Percentiles rank a stretch among this genome's conserved stretches.
phyloP scores from a whole-genome alignment of 1,140 invertebrate genomes.

The Lepidotrigona ventralis region DNA sequence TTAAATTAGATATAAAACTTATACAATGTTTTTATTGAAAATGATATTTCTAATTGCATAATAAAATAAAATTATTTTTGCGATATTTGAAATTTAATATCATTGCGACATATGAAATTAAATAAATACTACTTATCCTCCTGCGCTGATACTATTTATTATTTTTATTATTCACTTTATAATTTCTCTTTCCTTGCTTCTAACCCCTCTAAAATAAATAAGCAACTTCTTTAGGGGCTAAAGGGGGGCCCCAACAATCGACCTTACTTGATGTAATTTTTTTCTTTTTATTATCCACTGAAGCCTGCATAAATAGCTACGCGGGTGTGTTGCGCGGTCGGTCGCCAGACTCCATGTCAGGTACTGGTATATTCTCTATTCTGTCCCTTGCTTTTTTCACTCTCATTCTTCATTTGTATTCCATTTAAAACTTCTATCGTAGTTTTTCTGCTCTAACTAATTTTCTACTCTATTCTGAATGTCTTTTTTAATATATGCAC shows the following conservation, averaged over 20 bases:
- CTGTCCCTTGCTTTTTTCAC: slow-evolving; percentile 61
- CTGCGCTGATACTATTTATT: slow-evolving; percentile 23
- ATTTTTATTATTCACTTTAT: slow-evolving; percentile 47
- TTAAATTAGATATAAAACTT: background rate
- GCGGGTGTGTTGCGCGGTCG: slow-evolving; percentile 88
- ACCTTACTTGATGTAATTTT: slow-evolving; percentile 78
- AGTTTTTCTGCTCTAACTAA: slow-evolving; percentile 4
- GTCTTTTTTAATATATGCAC: slow-evolving; percentile 17
- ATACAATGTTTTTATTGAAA: background rate
- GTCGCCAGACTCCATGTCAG: slow-evolving; percentile 86
- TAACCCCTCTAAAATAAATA: slow-evolving; percentile 55
- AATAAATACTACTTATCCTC: slow-evolving; percentile 9
- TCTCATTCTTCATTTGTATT: slow-evolving; percentile 57
- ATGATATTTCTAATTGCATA: background rate
- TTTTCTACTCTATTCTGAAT: background rate
- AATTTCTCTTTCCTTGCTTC: slow-evolving; percentile 59
- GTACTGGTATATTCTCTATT: slow-evolving; percentile 83
- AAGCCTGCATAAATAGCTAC: slow-evolving; percentile 86
- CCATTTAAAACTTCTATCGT: slow-evolving; percentile 8
- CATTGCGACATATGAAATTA: background rate
- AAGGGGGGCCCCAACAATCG: slow-evolving; percentile 62
- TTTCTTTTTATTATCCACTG: slow-evolving; percentile 80
- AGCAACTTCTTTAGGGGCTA: slow-evolving; percentile 62
- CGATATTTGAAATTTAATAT: background rate
- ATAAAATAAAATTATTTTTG: slow-evolving; percentile 6